Percentiles rank a stretch among this genome's conserved stretches.
phyloP scores from a whole-genome alignment of 1,140 invertebrate species.

The Ips nitidus region DNA sequence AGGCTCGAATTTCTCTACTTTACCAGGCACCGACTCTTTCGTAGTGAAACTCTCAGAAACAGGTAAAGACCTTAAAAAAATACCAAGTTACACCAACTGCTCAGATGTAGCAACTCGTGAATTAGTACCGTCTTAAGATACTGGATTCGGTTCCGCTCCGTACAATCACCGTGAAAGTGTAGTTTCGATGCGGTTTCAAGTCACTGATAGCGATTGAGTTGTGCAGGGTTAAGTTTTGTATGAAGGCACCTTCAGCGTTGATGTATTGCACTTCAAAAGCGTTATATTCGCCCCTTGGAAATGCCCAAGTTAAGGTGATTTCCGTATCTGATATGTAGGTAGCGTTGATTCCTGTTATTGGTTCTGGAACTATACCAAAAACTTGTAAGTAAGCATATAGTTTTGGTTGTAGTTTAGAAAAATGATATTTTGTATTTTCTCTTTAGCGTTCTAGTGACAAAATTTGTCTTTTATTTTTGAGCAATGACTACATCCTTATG shows the following conservation, averaged over 20 bases:
- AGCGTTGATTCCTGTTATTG: conserved; percentile 78
- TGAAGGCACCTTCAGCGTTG: conserved; percentile 62
- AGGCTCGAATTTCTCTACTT: conserved; percentile 74
- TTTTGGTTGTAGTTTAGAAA: neutral
- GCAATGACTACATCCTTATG: neutral
- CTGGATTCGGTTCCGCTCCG: conserved; percentile 77
- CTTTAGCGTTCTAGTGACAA: neutral
- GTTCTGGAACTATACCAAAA: conserved; percentile 70
- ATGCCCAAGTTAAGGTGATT: conserved; percentile 79
- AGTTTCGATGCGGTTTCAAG: conserved; percentile 80
- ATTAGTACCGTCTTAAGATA: conserved; percentile 59
- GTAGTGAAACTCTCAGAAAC: conserved; percentile 80
- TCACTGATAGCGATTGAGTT: conserved; percentile 71
- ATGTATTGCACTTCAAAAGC: conserved; percentile 88
- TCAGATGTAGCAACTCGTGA: too few species aligned
- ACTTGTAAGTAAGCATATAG: too few species aligned
- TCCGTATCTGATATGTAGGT: conserved; percentile 76
- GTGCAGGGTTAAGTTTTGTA: conserved; percentile 72
- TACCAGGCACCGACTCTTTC: conserved; percentile 78
- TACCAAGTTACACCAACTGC: too few species aligned
- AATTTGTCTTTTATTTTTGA: neutral
- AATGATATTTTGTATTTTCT: neutral
- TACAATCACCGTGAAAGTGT: conserved; percentile 87
- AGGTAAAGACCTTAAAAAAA: conserved; percentile 63
- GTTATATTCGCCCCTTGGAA: conserved; percentile 81